phyloP scores from a whole-genome alignment of 2,888 invertebrate genomes.

The Erannis defoliaria region DNA sequence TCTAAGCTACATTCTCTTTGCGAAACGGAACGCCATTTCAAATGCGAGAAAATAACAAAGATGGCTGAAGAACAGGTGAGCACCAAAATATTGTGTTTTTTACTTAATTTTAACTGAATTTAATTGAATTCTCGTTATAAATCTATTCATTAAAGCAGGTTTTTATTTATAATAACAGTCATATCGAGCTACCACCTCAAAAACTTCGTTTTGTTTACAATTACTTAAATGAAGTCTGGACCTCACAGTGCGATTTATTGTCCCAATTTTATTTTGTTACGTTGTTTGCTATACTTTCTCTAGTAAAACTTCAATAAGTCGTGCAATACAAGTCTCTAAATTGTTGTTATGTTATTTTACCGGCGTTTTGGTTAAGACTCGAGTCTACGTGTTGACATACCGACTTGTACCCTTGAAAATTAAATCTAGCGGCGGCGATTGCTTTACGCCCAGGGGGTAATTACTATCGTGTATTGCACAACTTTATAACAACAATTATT shows the following conservation, averaged over 20 bases:
- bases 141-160: conserved; percentile 16
- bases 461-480: neutral
- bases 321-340: neutral
- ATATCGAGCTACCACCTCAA: conserved; percentile 5
- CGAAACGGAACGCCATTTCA: conserved; percentile 73
- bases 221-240: conserved; percentile 18
- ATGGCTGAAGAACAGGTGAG: conserved; percentile 94
- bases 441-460: conserved; percentile 13
- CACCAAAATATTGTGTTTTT: conserved; percentile 80
- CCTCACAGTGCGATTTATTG: conserved; percentile 33
- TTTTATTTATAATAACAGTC: neutral
- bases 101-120: conserved; percentile 72
- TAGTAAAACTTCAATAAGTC: neutral
- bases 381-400: conserved; percentile 61
- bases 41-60: conserved; percentile 87
- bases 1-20: conserved; percentile 10
- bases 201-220: conserved; percentile 12
- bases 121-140: conserved; percentile 28
- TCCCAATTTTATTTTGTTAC: conserved; percentile 24
- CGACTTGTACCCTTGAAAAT: conserved; percentile 64
- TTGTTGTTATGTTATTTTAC: conserved; percentile 43
- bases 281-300: conserved; percentile 14
- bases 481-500: no score
- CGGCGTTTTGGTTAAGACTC: conserved; percentile 77
- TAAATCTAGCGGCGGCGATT: conserved; percentile 36